Evolutionary conservation across 2,113 vertebrate genomes (phyloP), one percentile per base, ranked within the genome.

Genomic region (Tylochromis polylepis): DNA sequence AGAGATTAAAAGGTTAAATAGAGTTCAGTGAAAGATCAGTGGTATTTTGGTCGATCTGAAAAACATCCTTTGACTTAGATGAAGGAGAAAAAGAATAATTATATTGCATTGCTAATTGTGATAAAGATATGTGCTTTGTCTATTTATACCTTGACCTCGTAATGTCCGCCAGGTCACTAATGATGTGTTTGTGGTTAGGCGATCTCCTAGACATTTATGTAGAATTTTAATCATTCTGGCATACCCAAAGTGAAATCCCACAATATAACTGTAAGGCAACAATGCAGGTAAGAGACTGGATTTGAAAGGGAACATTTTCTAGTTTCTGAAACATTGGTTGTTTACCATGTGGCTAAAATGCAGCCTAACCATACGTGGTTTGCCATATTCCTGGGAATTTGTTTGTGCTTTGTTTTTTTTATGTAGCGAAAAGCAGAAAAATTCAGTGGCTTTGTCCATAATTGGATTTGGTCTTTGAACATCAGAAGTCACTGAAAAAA

Each of bases 21-120:
- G 92, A 94, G 94, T 95, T 95, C 93, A 95, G 92, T 92, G 88
- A 93, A 91, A 94, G 91, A 96, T 94, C 89, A 93, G 77, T 86
- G 49, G 86, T 75, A 90, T 94, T 92, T 79, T 43, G n/a, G n/a
- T 88, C 22, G 85, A 86, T 86, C 87, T 85, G 34, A 86, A 84
- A 86, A 85, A 81, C 62, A 55, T 29, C 49, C 27, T 51, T 18
- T 16, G 70, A 83, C 92, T 86, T 86, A 79, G 82, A 86, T 14
- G 34, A 46, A 83, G 78, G 43, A 70, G 8, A 88, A 85, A 43
- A 46, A 24, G n/a, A 27, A 51, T 20, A n/a, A 51, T 43, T 29
- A 43, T 18, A 20, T 53, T 46, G 8, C 29, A 70, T 46, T 80
- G 67, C 36, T 16, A 41, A 82, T 31, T 24, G 3, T 58, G 15